Conservation (phyloP, 2,888 invertebrate species). For the Zygothrica quintamaculata region DNA sequence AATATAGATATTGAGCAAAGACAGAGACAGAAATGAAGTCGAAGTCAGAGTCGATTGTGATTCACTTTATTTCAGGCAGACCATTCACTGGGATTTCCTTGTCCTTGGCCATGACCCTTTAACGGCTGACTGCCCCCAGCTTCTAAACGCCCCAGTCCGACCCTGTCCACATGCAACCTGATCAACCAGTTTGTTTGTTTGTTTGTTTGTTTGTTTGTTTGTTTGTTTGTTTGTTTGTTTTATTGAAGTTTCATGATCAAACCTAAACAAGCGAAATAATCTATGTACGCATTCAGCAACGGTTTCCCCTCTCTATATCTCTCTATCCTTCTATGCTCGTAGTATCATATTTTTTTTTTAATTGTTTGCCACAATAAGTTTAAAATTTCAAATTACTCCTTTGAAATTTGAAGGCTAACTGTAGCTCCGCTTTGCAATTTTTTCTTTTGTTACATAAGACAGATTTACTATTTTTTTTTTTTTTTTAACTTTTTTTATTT, state of each 20-base stretch:
- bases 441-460: constrained; percentile 75
- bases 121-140: constrained; percentile 65
- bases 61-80: constrained; percentile 50
- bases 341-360: constrained; percentile 50
- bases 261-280: constrained; percentile 56
- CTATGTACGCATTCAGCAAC: constrained; percentile 25
- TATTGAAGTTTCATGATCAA: constrained; percentile 80
- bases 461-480: constrained; percentile 59
- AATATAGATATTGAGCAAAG: constrained; percentile 13
- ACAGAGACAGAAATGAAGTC: constrained; percentile 34
- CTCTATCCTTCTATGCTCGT: constrained; percentile 3
- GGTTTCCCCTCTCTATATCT: constrained; percentile 6
- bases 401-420: constrained; percentile 70
- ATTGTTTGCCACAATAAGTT: constrained; percentile 56
- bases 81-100: constrained; percentile 80
- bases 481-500: too few relatives aligned
- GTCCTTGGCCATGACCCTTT: constrained; percentile 81
- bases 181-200: constrained; percentile 68
- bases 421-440: constrained; percentile 75
- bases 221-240: constrained; percentile 67
- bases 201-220: constrained; percentile 70
- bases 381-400: constrained; percentile 58
- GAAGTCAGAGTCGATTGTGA: constrained; percentile 52
- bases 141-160: constrained; percentile 41
- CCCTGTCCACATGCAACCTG: constrained; percentile 33